Base-by-base conservation (phyloP, 2,113 vertebrate genomes). In the Chaetorhynchus papuensis region DNA sequence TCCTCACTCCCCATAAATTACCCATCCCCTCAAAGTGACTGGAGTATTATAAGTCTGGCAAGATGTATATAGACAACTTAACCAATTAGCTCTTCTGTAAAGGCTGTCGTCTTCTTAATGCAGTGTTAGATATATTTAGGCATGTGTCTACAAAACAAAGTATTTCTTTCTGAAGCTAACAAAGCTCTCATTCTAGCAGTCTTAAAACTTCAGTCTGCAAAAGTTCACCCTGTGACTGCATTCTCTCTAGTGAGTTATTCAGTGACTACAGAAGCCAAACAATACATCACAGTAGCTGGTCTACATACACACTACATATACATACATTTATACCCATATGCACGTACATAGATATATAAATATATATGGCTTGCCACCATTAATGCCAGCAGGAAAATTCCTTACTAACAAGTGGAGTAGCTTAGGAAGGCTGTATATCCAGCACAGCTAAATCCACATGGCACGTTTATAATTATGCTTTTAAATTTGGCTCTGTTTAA, bases 1-100 rank as follows among this genome's bases (percentile, higher is more conserved):
- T 85, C 63, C 54, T 37, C 13, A 3, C 74, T 92, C 77, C 52
- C 56, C 39, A 87, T 74, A 89, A 75, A 94, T 91, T 95, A 96
- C 49, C 50, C 70, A 44, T 70, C 28, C 71, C 54, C 50, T 93
- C 88, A 75, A 82, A 91, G 84, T 42, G 77, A 91, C 76, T 83
- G 52, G 31, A 70, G 52, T 63, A 63, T 86, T 93, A 2, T 31
- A 83, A 81, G 15, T 45, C 68, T 65, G 56, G 22, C 26, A 79
- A 85, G 45, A 94, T 76, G 79, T 89, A 91, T 65, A 87, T 0
- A 5, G 79, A 71, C 74, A 87, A 39, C 47, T 94, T 74, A 81
- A 91, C 53, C 78, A 91, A 90, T 87, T 81, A 93, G 71, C 31
- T 92, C 69, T 88, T 86, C 86, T 60, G 92, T 87, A 90, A 83